Conservation (phyloP, 1,140 invertebrate species). For the Drosophila pruinosa region DNA sequence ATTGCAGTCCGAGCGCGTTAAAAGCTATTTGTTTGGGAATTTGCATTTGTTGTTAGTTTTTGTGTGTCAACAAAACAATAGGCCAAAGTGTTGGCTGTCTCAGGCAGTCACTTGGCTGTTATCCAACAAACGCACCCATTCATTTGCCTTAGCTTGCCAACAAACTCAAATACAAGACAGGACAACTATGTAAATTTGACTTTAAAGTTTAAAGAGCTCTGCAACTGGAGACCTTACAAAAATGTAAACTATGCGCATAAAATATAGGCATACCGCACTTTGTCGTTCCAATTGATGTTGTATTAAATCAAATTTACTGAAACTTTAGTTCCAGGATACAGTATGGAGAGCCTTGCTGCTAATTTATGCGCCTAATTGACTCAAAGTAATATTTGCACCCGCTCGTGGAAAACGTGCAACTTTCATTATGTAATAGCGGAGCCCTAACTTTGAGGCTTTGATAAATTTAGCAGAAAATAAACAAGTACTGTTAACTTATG, state of each 20-base stretch:
- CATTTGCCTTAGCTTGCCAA: slow-evolving; percentile 26
- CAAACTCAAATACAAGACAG: slow-evolving; percentile 27
- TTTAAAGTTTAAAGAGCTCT: slow-evolving; percentile 33
- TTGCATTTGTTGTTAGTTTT: slow-evolving; percentile 50
- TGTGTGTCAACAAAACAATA: slow-evolving; percentile 48
- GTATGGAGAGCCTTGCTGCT: slow-evolving; percentile 31
- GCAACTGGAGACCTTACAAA: slow-evolving; percentile 21
- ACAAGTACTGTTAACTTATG: slow-evolving; percentile 33
- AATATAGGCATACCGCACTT: slow-evolving; percentile 47
- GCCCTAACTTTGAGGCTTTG: slow-evolving; percentile 34
- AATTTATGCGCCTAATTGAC: slow-evolving; percentile 70
- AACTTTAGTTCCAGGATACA: slow-evolving; percentile 5
- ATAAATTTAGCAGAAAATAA: slow-evolving; percentile 47
- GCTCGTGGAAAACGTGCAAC: slow-evolving; percentile 43
- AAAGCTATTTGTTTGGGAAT: slow-evolving; percentile 67
- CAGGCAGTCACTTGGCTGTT: slow-evolving; percentile 59
- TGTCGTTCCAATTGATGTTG: slow-evolving; percentile 21
- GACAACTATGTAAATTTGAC: slow-evolving; percentile 10
- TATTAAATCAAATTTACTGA: slow-evolving; percentile 43
- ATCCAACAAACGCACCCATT: slow-evolving; percentile 63
- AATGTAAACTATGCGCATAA: slow-evolving; percentile 58
- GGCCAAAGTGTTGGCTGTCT: slow-evolving; percentile 73
- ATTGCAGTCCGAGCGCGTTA: slow-evolving; percentile 68
- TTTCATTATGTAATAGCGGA: slow-evolving; percentile 3
- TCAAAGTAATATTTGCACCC: slow-evolving; percentile 39